Evolutionary conservation across 2,797 vertebrate genomes (phyloP).

Genomic region (Scolopax rusticola): DNA sequence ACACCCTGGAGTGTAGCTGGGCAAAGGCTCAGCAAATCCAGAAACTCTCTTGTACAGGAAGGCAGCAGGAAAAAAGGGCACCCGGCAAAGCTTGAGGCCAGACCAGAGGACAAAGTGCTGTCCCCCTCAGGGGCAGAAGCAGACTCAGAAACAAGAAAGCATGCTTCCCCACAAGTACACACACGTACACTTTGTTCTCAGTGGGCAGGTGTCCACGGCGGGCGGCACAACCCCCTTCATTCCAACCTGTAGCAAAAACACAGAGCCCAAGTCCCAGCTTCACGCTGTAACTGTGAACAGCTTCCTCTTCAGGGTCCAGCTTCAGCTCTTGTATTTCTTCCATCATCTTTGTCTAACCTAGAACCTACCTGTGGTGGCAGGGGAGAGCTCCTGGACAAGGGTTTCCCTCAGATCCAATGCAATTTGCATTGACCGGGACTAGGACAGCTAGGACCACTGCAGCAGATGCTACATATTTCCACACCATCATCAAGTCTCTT

Average conservation of each 20-base stretch:
- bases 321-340: not conserved
- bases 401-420: not conserved
- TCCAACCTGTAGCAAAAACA: not conserved
- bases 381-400: not conserved
- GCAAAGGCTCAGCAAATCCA: not conserved
- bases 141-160: not conserved
- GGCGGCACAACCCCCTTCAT: not conserved
- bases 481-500: not conserved
- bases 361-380: not conserved
- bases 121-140: not conserved
- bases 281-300: not conserved
- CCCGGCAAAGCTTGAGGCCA: not conserved
- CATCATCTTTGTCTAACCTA: not conserved
- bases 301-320: not conserved
- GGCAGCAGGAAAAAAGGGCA: not conserved
- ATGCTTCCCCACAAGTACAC: accelerated
- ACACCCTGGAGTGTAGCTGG: not conserved
- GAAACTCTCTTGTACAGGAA: not conserved
- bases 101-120: not conserved
- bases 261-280: not conserved
- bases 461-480: not conserved
- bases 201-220: not conserved
- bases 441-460: not conserved
- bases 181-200: accelerated
- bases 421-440: not conserved